Base-by-base conservation (phyloP, 2,797 vertebrate species). In the Otus scops region DNA sequence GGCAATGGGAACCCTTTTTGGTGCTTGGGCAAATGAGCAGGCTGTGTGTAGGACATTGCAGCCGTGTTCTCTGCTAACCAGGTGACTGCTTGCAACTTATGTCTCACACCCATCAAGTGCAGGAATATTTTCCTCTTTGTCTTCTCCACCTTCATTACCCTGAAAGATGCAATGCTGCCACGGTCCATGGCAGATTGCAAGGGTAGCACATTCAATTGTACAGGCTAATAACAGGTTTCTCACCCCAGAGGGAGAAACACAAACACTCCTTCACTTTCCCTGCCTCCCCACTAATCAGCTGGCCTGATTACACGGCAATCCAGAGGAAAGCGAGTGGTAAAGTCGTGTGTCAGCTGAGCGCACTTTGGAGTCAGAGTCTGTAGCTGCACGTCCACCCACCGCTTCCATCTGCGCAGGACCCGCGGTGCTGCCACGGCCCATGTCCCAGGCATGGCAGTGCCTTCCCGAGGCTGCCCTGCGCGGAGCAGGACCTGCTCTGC, bases 371-470 rank as follows among this genome's bases (percentile, higher is more conserved):
- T 57, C 81, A 36, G 64, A 15, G 19, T 51, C 27, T 22, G 51
- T 22, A 69, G 53, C 50, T 86, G 53, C 45, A 54, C 2, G 0
- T 63, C 73, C 85, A 59, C 79, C n/a, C 53, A 75, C 79, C 3
- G 0, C 61, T 68, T 64, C 81, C 82, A 57, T 34, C 30, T 14
- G 30, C 4, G 0, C 60, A 59, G 56, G 57, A 83, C 2, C 27
- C 1, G 0, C 1, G 3, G 59, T 67, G 13, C 11, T 5, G 59
- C 7, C 1, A 0, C 5, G 38, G 34, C 63, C 53, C 0, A 0
- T 30, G 51, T 63, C 63, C 89, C 59, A 36, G 22, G 56, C 65
- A 20, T 0, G 63, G 34, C 3, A 61, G 6, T 5, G 61, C n/a
- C 77, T 76, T 36, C 73, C 82, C 53, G 34, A 34, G 21, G 51